These are phyloP conservation scores for Nesoenas mayeri DNA, from an alignment of 2,113 vertebrate genomes.

Conservation along the genomic window DNA sequence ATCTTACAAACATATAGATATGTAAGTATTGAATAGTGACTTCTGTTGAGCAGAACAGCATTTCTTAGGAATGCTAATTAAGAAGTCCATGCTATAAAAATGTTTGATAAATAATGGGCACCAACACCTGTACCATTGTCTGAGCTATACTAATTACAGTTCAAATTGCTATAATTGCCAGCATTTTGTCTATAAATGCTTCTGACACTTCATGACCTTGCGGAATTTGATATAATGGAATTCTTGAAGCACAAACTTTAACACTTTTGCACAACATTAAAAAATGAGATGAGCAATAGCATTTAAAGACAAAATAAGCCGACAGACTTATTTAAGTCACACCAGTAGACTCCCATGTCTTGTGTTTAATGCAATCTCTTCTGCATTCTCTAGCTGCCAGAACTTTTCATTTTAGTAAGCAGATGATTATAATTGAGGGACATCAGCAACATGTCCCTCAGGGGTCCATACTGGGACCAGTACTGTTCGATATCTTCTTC, in stretches of 20 bases:
- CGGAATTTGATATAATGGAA: background rate
- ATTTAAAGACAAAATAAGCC: background rate
- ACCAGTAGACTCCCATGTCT: background rate
- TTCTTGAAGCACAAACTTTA: background rate
- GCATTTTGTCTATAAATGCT: background rate
- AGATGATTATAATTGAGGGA: background rate
- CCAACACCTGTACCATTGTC: background rate
- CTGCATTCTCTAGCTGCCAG: background rate
- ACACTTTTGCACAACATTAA: rapidly evolving
- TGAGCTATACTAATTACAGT: background rate
- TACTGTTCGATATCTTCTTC: too few relatives aligned
- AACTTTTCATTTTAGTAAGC: background rate
- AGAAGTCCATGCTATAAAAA: background rate
- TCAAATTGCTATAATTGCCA: background rate
- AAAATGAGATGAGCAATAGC: background rate
- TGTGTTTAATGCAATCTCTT: background rate
- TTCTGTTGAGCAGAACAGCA: background rate
- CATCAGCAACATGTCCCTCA: background rate
- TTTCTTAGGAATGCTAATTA: background rate
- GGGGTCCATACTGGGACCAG: too few relatives aligned
- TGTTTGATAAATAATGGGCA: background rate
- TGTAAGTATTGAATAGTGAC: too few relatives aligned
- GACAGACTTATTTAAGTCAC: background rate
- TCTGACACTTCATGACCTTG: background rate
- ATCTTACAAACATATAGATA: background rate